These are phyloP conservation scores for Lanius ludovicianus DNA, from an alignment of 2,113 vertebrate genomes.

Conservation along the genomic window DNA sequence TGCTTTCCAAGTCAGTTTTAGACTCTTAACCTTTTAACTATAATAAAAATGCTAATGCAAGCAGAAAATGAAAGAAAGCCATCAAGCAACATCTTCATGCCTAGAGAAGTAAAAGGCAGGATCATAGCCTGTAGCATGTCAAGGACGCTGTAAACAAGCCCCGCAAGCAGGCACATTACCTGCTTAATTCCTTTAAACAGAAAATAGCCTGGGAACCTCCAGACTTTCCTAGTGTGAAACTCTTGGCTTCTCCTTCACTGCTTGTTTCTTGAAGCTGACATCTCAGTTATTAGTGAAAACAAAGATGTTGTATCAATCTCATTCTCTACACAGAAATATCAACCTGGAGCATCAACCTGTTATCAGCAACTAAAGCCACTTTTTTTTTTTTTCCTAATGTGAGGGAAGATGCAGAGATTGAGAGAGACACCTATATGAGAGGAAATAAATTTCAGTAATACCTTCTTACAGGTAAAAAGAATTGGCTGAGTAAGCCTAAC, in stretches of 20 bases:
- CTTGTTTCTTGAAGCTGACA: background rate
- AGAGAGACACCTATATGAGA: background rate
- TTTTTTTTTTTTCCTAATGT: background rate
- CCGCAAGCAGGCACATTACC: background rate
- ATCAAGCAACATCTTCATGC: background rate
- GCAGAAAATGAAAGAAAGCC: background rate
- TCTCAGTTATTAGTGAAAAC: background rate
- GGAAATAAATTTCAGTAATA: background rate
- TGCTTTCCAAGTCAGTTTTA: background rate
- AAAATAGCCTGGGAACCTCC: background rate
- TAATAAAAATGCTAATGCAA: background rate
- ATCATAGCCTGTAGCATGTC: background rate
- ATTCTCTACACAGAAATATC: background rate
- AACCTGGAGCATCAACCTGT: background rate
- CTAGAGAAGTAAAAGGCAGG: background rate
- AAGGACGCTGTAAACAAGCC: background rate
- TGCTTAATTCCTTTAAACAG: background rate
- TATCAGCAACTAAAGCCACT: background rate
- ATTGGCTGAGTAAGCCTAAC: background rate
- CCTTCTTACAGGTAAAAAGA: background rate
- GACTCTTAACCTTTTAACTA: background rate
- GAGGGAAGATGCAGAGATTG: background rate
- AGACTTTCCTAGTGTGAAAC: background rate
- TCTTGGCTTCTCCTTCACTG: background rate
- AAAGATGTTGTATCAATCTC: background rate